Percentiles rank a stretch among this genome's conserved stretches.
These are phyloP conservation scores for Drosophila navojoa DNA, from an alignment of 1,140 invertebrate genomes.

Conservation along the genomic window DNA sequence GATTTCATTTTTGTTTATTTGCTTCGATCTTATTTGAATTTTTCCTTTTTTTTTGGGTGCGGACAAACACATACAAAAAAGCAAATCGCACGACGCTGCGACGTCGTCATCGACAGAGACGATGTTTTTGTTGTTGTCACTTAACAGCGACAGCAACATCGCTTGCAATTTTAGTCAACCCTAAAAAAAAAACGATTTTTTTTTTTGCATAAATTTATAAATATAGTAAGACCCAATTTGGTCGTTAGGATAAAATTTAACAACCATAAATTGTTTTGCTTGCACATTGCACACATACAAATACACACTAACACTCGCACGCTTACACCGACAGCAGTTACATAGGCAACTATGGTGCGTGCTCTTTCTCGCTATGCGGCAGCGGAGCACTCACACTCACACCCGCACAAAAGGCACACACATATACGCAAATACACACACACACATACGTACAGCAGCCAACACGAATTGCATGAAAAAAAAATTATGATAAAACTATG, in stretches of 20 bases:
- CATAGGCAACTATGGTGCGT: conserved; percentile 59
- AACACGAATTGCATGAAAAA: conserved; percentile 36
- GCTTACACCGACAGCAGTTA: conserved; percentile 40
- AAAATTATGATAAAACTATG: conserved; percentile 46
- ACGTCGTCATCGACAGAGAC: conserved; percentile 55
- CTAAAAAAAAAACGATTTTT: conserved; percentile 7
- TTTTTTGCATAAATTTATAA: conserved; percentile 21
- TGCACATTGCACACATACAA: conserved; percentile 62
- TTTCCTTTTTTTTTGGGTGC: conserved; percentile 55
- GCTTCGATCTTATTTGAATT: conserved; percentile 28
- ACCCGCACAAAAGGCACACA: conserved; percentile 35
- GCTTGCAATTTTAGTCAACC: conserved; percentile 21
- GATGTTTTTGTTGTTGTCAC: conserved; percentile 35
- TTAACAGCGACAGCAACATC: conserved; percentile 16
- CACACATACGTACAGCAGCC: conserved; percentile 19
- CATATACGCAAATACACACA: background rate
- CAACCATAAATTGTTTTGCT: conserved; percentile 67
- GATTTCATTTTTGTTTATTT: conserved; percentile 56
- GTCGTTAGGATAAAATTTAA: conserved; percentile 29
- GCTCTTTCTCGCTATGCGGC: conserved; percentile 54
- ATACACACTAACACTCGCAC: conserved; percentile 18
- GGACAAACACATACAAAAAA: conserved; percentile 57
- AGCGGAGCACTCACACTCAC: conserved; percentile 45
- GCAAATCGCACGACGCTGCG: conserved; percentile 47
- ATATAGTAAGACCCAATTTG: conserved; percentile 24